Conservation (phyloP, 1,140 invertebrate genomes). For the Lineus longissimus region DNA sequence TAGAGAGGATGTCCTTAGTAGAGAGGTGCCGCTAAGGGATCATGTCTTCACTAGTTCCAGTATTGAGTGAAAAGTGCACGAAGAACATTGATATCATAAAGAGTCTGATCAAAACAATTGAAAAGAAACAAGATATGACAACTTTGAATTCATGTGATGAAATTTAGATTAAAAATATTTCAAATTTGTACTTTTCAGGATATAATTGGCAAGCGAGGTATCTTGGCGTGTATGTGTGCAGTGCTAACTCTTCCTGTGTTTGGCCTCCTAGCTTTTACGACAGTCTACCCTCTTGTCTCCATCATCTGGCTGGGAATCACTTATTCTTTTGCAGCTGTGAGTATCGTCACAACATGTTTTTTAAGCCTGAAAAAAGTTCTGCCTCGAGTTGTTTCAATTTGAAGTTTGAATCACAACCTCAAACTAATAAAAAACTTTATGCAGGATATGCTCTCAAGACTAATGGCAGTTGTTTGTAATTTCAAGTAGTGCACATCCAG, state of each 20-base stretch:
- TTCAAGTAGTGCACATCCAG: no score
- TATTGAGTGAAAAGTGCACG: not conserved
- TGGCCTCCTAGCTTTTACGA: constrained; percentile 50
- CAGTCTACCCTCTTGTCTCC: constrained; percentile 46
- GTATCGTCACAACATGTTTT: constrained; percentile 25
- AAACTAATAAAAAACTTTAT: no score
- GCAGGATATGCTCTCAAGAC: no score
- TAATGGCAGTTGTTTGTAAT: no score
- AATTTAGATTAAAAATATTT: not conserved
- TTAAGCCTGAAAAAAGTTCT: not conserved
- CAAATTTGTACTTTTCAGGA: constrained; percentile 38
- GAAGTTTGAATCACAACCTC: not conserved
- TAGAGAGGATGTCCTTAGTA: no score
- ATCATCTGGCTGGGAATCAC: constrained; percentile 54
- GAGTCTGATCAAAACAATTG: no score
- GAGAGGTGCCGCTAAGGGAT: no score
- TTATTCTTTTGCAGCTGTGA: constrained; percentile 55
- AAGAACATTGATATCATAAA: no score
- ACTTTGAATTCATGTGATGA: no score
- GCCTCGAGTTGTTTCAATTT: no score
- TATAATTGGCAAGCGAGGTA: constrained; percentile 50
- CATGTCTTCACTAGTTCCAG: not conserved
- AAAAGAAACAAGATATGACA: no score
- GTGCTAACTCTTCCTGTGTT: constrained; percentile 52
- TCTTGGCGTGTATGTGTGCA: constrained; percentile 45